Evolutionary conservation across 2,888 invertebrate species (phyloP).

Genomic region (Plebejus argus): DNA sequence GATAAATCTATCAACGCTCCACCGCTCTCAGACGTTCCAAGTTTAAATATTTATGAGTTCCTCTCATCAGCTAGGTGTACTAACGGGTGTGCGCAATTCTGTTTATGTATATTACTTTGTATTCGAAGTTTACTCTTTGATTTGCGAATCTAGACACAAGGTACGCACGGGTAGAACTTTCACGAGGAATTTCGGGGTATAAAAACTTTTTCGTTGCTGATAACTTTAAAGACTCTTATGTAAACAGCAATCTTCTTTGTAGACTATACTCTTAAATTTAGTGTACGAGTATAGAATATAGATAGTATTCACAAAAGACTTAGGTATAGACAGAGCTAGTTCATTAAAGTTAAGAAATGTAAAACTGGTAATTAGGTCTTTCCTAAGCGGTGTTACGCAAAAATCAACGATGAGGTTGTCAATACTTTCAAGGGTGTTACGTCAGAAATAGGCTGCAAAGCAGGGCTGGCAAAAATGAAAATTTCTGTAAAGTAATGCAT

Average conservation of each 20-base stretch:
- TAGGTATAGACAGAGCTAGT: neutral
- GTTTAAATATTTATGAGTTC: slow-evolving; percentile 68
- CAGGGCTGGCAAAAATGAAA: neutral
- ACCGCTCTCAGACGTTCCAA: slow-evolving; percentile 46
- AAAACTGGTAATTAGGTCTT: neutral
- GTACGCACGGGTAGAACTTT: neutral
- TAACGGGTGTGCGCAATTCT: slow-evolving; percentile 46
- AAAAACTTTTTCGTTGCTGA: neutral
- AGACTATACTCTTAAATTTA: no score
- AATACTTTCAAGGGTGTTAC: neutral
- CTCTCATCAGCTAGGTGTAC: slow-evolving; percentile 63
- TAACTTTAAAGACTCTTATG: no score
- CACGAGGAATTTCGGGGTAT: neutral
- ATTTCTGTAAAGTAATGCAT: neutral
- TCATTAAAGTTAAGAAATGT: neutral
- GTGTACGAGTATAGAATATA: no score
- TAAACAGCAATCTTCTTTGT: no score
- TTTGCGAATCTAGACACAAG: neutral
- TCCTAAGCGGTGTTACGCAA: neutral
- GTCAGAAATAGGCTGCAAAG: neutral
- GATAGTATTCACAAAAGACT: neutral
- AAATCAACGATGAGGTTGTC: neutral
- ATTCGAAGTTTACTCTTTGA: neutral
- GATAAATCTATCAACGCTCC: slow-evolving; percentile 66
- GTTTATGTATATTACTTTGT: slow-evolving; percentile 20